Evolutionary conservation across 1,140 invertebrate genomes (phyloP).

Genomic region (Zophobas morio): DNA sequence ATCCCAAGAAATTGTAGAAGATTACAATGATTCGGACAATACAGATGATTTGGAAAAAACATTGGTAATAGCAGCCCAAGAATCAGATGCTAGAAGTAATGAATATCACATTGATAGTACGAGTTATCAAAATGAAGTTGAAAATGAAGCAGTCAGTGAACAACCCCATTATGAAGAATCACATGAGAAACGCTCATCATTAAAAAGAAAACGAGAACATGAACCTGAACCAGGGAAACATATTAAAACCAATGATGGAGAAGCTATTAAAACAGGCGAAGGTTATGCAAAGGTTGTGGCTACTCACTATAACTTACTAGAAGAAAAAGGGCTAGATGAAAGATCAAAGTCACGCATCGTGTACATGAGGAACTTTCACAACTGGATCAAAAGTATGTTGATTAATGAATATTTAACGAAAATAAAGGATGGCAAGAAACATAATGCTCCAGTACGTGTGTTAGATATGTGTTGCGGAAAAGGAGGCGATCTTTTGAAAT

Average conservation of each 20-base stretch:
- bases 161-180: slow-evolving; percentile 20
- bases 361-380: slow-evolving; percentile 97
- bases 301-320: slow-evolving; percentile 87
- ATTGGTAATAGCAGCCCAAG: slow-evolving; percentile 63
- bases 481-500: slow-evolving; percentile 97
- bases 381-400: slow-evolving; percentile 97
- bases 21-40: slow-evolving; percentile 30
- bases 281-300: slow-evolving; percentile 79
- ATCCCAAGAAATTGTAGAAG: slow-evolving; percentile 16
- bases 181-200: background rate
- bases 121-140: slow-evolving; percentile 31
- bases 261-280: slow-evolving; percentile 14
- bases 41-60: slow-evolving; percentile 64
- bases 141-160: slow-evolving; percentile 23
- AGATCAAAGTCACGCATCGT: slow-evolving; percentile 92
- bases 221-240: slow-evolving; percentile 33
- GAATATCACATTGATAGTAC: slow-evolving; percentile 49
- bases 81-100: slow-evolving; percentile 62
- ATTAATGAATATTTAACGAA: slow-evolving; percentile 83
- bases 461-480: slow-evolving; percentile 92
- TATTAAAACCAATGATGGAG: slow-evolving; percentile 29
- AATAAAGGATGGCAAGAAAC: slow-evolving; percentile 74
- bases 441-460: slow-evolving; percentile 74
- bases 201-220: slow-evolving; percentile 27
- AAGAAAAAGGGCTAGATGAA: slow-evolving; percentile 84